phyloP scores from a whole-genome alignment of 2,113 vertebrate genomes.

The Lates calcarifer region DNA sequence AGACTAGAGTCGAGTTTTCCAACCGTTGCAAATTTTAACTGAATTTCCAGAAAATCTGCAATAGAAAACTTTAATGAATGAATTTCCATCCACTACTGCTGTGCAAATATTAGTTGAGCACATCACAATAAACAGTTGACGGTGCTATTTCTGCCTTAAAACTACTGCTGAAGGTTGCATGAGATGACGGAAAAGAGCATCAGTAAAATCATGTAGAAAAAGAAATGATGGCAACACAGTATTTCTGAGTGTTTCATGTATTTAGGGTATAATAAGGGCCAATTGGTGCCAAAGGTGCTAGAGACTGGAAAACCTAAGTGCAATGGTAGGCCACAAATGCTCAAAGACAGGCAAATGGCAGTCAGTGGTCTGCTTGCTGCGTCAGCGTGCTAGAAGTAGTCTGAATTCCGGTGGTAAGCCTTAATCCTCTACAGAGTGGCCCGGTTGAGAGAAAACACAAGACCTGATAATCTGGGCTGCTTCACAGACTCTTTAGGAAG shows the following conservation, averaged over 20 bases:
- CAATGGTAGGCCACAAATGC: background rate
- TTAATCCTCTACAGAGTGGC: conserved; percentile 50
- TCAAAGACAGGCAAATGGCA: background rate
- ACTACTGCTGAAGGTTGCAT: background rate
- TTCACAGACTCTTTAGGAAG: conserved; percentile 58
- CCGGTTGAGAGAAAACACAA: conserved; percentile 73
- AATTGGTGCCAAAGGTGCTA: background rate
- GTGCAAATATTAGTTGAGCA: background rate
- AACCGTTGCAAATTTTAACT: background rate
- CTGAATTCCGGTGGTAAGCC: conserved; percentile 43
- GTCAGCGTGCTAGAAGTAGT: conserved; percentile 23
- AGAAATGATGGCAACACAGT: background rate
- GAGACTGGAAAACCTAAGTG: background rate
- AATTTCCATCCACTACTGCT: background rate
- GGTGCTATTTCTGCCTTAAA: background rate
- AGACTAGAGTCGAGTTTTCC: background rate
- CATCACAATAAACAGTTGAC: background rate
- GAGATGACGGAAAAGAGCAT: background rate
- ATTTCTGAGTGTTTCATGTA: background rate
- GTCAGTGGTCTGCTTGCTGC: background rate
- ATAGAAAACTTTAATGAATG: background rate
- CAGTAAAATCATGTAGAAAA: background rate
- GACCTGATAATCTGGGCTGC: conserved; percentile 69
- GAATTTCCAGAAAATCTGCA: background rate
- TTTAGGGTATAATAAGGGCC: background rate